Percentiles rank a stretch among this genome's conserved stretches.
phyloP scores from a whole-genome alignment of 2,888 invertebrate species.

The Steromphala cineraria region DNA sequence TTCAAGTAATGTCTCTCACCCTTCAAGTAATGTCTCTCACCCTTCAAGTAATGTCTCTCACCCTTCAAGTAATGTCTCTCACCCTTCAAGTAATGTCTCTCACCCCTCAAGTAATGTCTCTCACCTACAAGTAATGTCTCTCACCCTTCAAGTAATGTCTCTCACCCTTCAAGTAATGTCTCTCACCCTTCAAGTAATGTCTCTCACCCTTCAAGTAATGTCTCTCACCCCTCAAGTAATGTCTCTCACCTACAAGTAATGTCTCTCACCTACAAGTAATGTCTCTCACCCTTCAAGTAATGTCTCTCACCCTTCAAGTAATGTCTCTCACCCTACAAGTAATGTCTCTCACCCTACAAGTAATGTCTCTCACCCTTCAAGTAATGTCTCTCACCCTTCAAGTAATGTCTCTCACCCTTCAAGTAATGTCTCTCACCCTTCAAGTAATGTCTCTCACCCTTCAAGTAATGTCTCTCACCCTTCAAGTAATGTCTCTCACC shows the following conservation, averaged over 20 bases:
- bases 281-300: neutral
- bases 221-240: neutral
- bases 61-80: neutral
- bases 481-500: too few relatives aligned
- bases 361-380: neutral
- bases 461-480: neutral
- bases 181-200: neutral
- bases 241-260: slow-evolving; percentile 26
- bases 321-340: neutral
- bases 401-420: neutral
- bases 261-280: slow-evolving; percentile 26
- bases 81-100: neutral
- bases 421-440: neutral
- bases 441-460: neutral
- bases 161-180: neutral
- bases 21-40: neutral
- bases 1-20: too few relatives aligned
- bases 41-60: neutral
- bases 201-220: neutral
- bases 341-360: neutral
- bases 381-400: neutral
- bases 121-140: slow-evolving; percentile 26
- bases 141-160: neutral
- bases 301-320: neutral
- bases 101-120: neutral